phyloP scores from a whole-genome alignment of 2,888 invertebrate species.

The Cylloceria caligata region DNA sequence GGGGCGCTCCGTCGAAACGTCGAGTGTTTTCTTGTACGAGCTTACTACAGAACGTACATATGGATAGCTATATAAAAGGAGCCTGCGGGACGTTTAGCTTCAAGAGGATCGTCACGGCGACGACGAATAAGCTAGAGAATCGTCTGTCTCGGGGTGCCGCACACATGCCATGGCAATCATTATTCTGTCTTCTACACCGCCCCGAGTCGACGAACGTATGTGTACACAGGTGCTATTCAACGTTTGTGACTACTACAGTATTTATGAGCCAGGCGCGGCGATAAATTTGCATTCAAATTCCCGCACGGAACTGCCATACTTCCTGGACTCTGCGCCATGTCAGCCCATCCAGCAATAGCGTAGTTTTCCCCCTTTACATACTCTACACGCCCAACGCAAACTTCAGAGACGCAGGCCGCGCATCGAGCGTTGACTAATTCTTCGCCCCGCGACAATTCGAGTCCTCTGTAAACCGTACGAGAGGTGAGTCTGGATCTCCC shows the following conservation, averaged over 20 bases:
- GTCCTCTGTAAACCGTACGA: not conserved
- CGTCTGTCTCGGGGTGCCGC: slow-evolving; percentile 55
- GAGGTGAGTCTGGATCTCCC: not conserved
- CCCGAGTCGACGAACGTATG: slow-evolving; percentile 43
- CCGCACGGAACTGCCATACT: slow-evolving; percentile 65
- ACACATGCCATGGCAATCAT: slow-evolving; percentile 63
- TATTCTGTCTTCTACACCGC: slow-evolving; percentile 62
- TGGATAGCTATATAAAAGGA: slow-evolving; percentile 24
- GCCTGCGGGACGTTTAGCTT: slow-evolving; percentile 53
- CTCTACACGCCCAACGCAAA: slow-evolving; percentile 6
- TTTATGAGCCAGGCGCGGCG: slow-evolving; percentile 73
- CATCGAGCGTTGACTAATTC: slow-evolving; percentile 7
- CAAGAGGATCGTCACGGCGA: slow-evolving; percentile 50
- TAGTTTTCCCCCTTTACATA: slow-evolving; percentile 19
- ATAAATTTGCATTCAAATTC: slow-evolving; percentile 75
- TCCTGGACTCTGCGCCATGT: slow-evolving; percentile 66
- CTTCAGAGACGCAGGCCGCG: slow-evolving; percentile 5
- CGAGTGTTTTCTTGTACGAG: slow-evolving; percentile 35
- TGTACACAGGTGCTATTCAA: slow-evolving; percentile 70
- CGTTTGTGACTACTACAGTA: slow-evolving; percentile 72
- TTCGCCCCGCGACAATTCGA: slow-evolving; percentile 3
- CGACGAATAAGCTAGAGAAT: slow-evolving; percentile 38
- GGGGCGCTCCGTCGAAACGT: slow-evolving; percentile 58
- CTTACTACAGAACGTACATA: slow-evolving; percentile 25
- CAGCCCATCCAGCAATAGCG: slow-evolving; percentile 54